Evolutionary conservation across 2,888 invertebrate species (phyloP), one percentile per base, ranked within the genome.

Genomic region (Lasioglossum lativentre): DNA sequence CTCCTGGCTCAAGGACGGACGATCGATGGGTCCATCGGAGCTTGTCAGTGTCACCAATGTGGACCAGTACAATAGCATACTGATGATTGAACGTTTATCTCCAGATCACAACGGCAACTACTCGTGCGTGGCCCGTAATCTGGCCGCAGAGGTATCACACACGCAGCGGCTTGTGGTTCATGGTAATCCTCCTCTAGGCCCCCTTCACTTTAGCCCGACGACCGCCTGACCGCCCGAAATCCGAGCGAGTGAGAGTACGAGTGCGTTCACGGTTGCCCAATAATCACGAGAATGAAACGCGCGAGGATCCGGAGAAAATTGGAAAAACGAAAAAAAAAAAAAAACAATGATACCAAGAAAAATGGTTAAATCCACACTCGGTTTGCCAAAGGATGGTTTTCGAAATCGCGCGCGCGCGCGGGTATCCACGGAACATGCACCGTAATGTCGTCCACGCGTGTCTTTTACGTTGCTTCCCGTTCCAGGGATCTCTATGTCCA

Each of bases 41-140:
- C 96, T 96, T 90, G 96, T 97, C 95, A 96, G 96, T 90, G 96
- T 97, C 92, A 97, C 97, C 92, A 97, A 97, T 95, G 97, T 97
- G 95, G 97, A 97, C 95, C 97, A 97, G 95, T 97, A 96, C 96
- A 97, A 97, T 96, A 97, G 97, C 96, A 97, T 97, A 95, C 96
- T 97, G 95, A 97, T 97, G 95, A 97, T 97, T 95, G 97, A 97
- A 95, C 97, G 97, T 95, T 96, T 97, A 93, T 96, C 96, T 92
- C 97, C 97, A 93, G 97, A 97, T 95, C 97, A 97, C 95, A 97
- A 97, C 91, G 97, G 98, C 95, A 97, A 97, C 95, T 97, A 97
- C 95, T 97, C 97, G 87, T 97, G 97, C 95, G 96, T 97, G 93
- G 97, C 97, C 91, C 96, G 97, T 92, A 97, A 97, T 95, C 96